Conservation (phyloP, 30 jellyfish, hydroid and myxozoan species). For the Morbakka virulenta region DNA sequence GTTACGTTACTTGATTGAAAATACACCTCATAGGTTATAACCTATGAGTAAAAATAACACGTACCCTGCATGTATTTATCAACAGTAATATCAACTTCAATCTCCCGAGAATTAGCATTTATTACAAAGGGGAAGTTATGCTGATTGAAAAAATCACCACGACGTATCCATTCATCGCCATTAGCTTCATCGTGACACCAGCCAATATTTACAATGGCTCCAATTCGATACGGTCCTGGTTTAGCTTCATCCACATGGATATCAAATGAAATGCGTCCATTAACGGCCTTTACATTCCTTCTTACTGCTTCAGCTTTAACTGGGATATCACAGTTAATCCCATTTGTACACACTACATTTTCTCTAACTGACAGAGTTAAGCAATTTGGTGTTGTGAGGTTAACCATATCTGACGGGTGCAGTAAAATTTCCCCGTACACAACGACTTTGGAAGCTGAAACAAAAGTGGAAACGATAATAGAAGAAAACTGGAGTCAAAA, state of each 20-base stretch:
- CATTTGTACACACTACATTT: not conserved
- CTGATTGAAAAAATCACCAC: not conserved
- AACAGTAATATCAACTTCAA: not conserved
- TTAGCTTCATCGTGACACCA: not conserved
- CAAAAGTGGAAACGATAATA: too few species aligned
- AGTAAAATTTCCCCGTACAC: not conserved
- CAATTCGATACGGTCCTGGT: not conserved
- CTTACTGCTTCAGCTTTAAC: not conserved
- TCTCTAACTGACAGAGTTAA: not conserved
- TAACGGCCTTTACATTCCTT: not conserved
- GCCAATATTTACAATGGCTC: not conserved
- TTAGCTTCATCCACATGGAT: not conserved
- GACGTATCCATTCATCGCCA: not conserved
- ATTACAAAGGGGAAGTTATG: not conserved
- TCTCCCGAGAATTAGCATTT: not conserved
- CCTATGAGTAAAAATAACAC: too few species aligned
- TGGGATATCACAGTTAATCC: not conserved
- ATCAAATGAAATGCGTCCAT: not conserved
- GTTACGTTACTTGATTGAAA: too few species aligned
- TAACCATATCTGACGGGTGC: not conserved
- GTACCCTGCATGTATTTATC: not conserved
- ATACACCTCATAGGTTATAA: too few species aligned
- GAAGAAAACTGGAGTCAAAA: too few species aligned
- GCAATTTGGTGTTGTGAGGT: not conserved
- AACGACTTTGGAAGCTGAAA: not conserved